Evolutionary conservation across 2,113 vertebrate genomes (phyloP).

Genomic region (Orycteropus afer): DNA sequence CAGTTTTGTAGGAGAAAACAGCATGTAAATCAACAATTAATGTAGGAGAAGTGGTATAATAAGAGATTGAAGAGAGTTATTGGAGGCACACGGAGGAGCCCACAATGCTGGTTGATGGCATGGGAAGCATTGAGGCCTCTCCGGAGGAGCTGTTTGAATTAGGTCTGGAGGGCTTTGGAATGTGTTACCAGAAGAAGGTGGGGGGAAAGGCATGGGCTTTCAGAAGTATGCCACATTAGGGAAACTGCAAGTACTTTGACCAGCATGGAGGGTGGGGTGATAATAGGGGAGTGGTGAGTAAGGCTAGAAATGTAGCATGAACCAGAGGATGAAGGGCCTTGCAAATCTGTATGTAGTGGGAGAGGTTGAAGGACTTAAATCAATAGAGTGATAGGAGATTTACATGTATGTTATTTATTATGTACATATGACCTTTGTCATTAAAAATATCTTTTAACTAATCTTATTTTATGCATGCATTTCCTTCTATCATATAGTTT

Average conservation of each 20-base stretch:
- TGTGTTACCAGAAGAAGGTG: background rate
- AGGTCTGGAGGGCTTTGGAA: background rate
- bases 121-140: background rate
- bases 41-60: background rate
- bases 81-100: background rate
- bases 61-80: background rate
- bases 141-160: background rate
- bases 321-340: background rate
- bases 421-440: conserved; percentile 1
- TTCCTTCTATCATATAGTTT: background rate
- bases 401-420: background rate
- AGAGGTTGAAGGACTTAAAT: conserved; percentile 9
- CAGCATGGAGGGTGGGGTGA: background rate
- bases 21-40: background rate
- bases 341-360: background rate
- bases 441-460: background rate
- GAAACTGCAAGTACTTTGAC: background rate
- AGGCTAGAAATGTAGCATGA: background rate
- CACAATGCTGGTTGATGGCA: background rate
- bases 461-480: background rate
- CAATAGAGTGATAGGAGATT: background rate
- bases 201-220: background rate
- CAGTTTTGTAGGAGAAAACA: background rate
- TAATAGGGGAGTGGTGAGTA: background rate
- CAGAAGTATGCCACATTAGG: background rate